phyloP scores from a whole-genome alignment of 1,140 invertebrate species.

The Aleiodes sp. region DNA sequence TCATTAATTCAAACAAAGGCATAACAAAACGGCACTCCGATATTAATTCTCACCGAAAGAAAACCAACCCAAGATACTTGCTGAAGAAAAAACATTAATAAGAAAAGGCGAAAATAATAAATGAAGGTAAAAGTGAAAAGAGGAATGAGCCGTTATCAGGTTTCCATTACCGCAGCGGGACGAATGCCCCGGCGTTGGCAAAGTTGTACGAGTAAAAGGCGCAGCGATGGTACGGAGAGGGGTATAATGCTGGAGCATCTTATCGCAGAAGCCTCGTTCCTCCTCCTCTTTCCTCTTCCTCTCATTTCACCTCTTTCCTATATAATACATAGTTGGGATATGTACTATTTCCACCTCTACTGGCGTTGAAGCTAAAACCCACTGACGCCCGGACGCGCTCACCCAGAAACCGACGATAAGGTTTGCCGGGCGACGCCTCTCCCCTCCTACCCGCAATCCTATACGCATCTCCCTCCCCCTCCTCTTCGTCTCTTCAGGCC shows the following conservation, averaged over 20 bases:
- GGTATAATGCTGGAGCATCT: constrained; percentile 57
- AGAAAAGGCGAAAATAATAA: background rate
- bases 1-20: too few relatives aligned
- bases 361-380: constrained; percentile 53
- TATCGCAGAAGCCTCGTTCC: constrained; percentile 43
- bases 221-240: constrained; percentile 35
- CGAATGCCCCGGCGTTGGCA: constrained; percentile 37
- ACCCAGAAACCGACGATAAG: constrained; percentile 66
- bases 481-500: constrained; percentile 34
- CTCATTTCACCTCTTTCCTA: constrained; percentile 27
- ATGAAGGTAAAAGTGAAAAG: background rate
- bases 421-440: constrained; percentile 57
- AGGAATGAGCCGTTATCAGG: constrained; percentile 51
- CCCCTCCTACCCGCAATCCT: constrained; percentile 35
- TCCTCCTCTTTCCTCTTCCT: constrained; percentile 24
- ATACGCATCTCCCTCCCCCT: constrained; percentile 36
- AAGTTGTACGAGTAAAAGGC: constrained; percentile 19
- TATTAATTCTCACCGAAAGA: too few relatives aligned
- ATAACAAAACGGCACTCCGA: too few relatives aligned
- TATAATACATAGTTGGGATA: constrained; percentile 13
- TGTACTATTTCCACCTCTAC: constrained; percentile 30
- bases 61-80: background rate
- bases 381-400: constrained; percentile 61
- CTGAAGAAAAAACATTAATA: background rate
- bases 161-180: constrained; percentile 54